These are phyloP conservation scores for Phylloscopus collybita DNA, from an alignment of 2,797 vertebrate species.

Conservation along the genomic window DNA sequence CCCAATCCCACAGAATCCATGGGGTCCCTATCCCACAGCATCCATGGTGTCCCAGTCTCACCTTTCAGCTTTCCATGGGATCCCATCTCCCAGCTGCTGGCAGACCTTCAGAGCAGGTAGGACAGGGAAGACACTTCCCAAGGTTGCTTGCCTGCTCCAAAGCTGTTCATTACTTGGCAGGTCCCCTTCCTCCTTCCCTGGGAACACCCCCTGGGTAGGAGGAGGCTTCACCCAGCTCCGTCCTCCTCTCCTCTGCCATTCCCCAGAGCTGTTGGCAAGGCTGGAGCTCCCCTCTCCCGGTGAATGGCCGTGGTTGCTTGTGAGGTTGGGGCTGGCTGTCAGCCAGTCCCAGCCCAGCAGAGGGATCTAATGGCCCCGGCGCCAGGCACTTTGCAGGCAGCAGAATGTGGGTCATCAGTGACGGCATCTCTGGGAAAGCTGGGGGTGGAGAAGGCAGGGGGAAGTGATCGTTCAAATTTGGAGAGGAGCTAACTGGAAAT, in stretches of 20 bases:
- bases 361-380: slow-evolving; percentile 69
- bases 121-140: background rate
- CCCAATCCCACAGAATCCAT: background rate
- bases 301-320: slow-evolving; percentile 43
- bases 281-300: slow-evolving; percentile 24
- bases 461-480: slow-evolving; percentile 56
- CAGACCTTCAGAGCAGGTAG: background rate
- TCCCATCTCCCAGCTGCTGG: background rate
- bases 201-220: background rate
- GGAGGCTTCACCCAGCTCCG: background rate
- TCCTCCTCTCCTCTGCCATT: background rate
- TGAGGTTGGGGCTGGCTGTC: slow-evolving; percentile 73
- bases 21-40: background rate
- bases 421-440: slow-evolving; percentile 61
- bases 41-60: background rate
- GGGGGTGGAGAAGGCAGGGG: background rate
- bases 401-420: slow-evolving; percentile 59
- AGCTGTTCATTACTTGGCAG: background rate
- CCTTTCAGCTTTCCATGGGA: background rate
- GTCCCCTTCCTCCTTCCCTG: background rate
- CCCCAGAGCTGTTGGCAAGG: background rate
- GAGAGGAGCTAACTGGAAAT: slow-evolving; percentile 70
- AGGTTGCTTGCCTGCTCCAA: background rate
- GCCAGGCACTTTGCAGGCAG: slow-evolving; percentile 59
- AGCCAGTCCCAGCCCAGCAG: slow-evolving; percentile 70